Evolutionary conservation across 2,797 vertebrate genomes (phyloP).

Genomic region (Parambassis ranga): DNA sequence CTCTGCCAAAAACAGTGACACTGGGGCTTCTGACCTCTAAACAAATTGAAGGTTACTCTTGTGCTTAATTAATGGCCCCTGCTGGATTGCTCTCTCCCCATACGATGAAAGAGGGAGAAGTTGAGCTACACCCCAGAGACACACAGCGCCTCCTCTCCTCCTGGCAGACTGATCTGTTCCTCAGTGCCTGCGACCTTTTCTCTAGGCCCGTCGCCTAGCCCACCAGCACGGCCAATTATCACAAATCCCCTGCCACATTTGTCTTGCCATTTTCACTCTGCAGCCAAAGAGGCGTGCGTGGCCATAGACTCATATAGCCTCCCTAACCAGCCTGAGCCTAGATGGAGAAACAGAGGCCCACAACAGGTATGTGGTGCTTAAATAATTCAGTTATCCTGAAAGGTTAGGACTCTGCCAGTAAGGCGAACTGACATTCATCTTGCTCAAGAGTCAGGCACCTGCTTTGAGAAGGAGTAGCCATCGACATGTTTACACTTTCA

Average conservation of each 20-base stretch:
- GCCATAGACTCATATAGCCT: slow-evolving; percentile 58
- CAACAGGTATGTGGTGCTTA: slow-evolving; percentile 78
- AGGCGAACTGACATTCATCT: slow-evolving; percentile 80
- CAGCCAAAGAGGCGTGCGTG: slow-evolving; percentile 59
- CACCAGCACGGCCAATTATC: slow-evolving; percentile 79
- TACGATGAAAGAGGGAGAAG: slow-evolving; percentile 49
- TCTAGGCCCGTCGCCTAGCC: slow-evolving; percentile 67
- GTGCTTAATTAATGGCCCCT: slow-evolving; percentile 68
- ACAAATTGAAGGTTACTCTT: slow-evolving; percentile 65
- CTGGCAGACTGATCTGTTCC: slow-evolving; percentile 70
- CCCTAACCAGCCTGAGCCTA: slow-evolving; percentile 49
- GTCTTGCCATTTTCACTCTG: slow-evolving; percentile 79
- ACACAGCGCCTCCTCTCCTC: slow-evolving; percentile 45
- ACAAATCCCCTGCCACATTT: slow-evolving; percentile 75
- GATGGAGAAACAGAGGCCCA: slow-evolving; percentile 65
- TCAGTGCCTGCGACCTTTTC: slow-evolving; percentile 74
- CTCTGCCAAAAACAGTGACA: slow-evolving; percentile 35
- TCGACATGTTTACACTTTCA: slow-evolving; percentile 63
- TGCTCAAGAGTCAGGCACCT: slow-evolving; percentile 62
- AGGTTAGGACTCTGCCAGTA: slow-evolving; percentile 79
- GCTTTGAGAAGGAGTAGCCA: slow-evolving; percentile 42
- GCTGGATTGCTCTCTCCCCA: slow-evolving; percentile 34
- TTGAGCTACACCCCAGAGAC: slow-evolving; percentile 62
- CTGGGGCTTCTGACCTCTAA: slow-evolving; percentile 58
- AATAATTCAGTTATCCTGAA: slow-evolving; percentile 85